Conservation (phyloP, 2,113 vertebrate species). For the Paradoxurus hermaphroditus region DNA sequence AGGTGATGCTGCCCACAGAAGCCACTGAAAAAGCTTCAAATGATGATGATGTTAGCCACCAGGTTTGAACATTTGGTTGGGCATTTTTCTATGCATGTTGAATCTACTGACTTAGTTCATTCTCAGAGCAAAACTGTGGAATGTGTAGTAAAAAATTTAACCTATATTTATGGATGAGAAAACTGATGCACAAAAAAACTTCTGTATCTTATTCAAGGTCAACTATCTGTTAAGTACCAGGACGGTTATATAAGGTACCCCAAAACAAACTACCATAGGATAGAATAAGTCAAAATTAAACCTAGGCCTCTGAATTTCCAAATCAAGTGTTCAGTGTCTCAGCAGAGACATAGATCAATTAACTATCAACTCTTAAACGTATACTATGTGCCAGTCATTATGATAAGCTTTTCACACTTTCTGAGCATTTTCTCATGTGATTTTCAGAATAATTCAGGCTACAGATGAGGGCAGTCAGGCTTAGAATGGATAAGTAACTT, state of each 20-base stretch:
- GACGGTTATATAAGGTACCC: not conserved
- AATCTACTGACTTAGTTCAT: not conserved
- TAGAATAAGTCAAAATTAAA: not conserved
- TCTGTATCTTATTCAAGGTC: not conserved
- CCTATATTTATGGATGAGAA: not conserved
- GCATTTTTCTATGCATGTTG: not conserved
- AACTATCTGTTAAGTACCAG: not conserved
- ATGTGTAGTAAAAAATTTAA: not conserved
- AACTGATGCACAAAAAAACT: not conserved
- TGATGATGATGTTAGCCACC: too few species aligned
- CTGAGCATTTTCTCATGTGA: not conserved
- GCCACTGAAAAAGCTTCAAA: not conserved
- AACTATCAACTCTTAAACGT: not conserved
- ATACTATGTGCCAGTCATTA: not conserved
- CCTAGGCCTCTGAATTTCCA: not conserved
- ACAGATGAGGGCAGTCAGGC: not conserved
- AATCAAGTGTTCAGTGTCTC: not conserved
- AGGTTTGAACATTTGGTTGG: not conserved
- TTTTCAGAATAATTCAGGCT: not conserved
- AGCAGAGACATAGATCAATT: not conserved
- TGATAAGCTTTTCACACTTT: not conserved
- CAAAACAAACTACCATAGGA: not conserved
- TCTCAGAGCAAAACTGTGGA: not conserved
- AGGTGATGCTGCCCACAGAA: not conserved
- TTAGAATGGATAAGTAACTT: not conserved